These are phyloP conservation scores for Eulithis prunata DNA, from an alignment of 2,888 invertebrate species.

Conservation along the genomic window DNA sequence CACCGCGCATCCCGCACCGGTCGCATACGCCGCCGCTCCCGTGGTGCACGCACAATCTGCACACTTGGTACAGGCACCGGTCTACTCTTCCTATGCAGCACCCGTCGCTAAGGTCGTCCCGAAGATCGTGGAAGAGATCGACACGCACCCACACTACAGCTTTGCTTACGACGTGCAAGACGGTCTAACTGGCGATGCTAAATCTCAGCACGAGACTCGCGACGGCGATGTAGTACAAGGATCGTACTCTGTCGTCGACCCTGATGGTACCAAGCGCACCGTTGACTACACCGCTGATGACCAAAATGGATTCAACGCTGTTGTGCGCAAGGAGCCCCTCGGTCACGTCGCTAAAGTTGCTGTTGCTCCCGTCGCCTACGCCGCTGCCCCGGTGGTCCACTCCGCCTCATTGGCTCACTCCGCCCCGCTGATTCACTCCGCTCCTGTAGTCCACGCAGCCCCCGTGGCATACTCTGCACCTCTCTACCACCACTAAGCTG, in stretches of 20 bases:
- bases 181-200: conserved; percentile 72
- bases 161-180: conserved; percentile 82
- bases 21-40: conserved; percentile 50
- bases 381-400: conserved; percentile 43
- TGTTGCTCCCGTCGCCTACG: conserved; percentile 41
- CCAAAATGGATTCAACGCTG: conserved; percentile 79
- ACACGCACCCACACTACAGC: conserved; percentile 74
- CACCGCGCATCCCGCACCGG: conserved; percentile 58
- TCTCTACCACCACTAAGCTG: conserved; percentile 28
- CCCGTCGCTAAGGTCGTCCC: conserved; percentile 53
- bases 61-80: conserved; percentile 37
- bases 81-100: conserved; percentile 48
- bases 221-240: conserved; percentile 82
- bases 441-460: conserved; percentile 45
- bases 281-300: conserved; percentile 81
- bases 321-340: conserved; percentile 74
- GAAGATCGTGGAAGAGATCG: conserved; percentile 58
- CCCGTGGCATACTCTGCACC: conserved; percentile 40
- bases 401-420: conserved; percentile 21
- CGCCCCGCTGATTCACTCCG: conserved; percentile 39
- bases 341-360: conserved; percentile 57
- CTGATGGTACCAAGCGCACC: conserved; percentile 79
- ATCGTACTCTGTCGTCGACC: conserved; percentile 79
- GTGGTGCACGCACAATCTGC: conserved; percentile 48
- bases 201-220: conserved; percentile 79